phyloP scores from a whole-genome alignment of 2,888 invertebrate genomes.

The Polydesmus complanatus region DNA sequence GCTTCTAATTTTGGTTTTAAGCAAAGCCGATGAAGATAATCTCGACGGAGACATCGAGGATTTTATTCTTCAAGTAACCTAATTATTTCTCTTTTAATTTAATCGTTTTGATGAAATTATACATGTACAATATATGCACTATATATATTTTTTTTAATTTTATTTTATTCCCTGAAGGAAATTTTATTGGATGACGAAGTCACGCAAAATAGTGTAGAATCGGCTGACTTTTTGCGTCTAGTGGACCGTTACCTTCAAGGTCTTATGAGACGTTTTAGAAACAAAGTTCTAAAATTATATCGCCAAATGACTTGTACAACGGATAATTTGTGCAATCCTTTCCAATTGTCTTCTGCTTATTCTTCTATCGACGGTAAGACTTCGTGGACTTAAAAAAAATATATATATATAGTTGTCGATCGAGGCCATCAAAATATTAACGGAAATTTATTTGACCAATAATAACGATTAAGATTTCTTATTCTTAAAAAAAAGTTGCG shows the following conservation, averaged over 20 bases:
- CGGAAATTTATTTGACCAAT: too few relatives aligned
- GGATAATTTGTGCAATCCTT: not conserved
- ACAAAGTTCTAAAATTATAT: not conserved
- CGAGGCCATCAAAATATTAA: too few relatives aligned
- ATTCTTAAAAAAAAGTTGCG: too few relatives aligned
- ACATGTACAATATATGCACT: not conserved
- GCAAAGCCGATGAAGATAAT: not conserved
- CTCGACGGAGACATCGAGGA: not conserved
- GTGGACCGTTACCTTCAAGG: not conserved
- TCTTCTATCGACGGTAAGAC: not conserved
- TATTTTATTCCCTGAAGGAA: not conserved
- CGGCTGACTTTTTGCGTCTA: not conserved
- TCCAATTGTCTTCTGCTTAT: too few relatives aligned
- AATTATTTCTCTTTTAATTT: not conserved
- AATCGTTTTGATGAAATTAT: not conserved
- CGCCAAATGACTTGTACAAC: not conserved
- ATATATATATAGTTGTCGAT: too few relatives aligned
- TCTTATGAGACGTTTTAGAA: not conserved
- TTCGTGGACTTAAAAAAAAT: too few relatives aligned
- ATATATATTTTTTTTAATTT: too few relatives aligned
- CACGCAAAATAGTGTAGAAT: too few relatives aligned
- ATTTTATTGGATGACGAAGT: not conserved
- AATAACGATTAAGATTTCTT: too few relatives aligned
- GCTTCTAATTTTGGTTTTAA: too few relatives aligned
- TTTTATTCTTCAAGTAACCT: not conserved